Evolutionary conservation across 2,113 vertebrate genomes (phyloP), one percentile per base, ranked within the genome.

Genomic region (Lethenteron reissneri): DNA sequence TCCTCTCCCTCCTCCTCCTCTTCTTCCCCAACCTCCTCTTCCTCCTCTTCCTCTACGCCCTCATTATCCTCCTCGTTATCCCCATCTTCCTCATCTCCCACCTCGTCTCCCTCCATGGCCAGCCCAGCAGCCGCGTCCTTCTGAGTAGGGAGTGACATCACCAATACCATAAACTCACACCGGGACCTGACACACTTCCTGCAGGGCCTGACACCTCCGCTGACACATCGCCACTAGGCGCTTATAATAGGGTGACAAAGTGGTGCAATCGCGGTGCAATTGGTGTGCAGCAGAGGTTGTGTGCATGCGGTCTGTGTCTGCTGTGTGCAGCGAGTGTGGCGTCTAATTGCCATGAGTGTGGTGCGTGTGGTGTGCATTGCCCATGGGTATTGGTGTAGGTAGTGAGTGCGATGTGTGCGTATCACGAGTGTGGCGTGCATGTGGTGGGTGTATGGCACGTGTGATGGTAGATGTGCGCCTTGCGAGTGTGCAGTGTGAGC

Each of bases 31-130:
- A 17, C 64, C n/a, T 17, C 9, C 64, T 68, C 64, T 17, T 25
- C n/a, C 64, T 25, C 64, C 64, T 68, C 64, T 68, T 68, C 64
- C 25, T 68, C 64, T 17, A 17, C 64, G n/a, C 17, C 60, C 4
- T 68, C 64, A 68, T 17, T 68, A 17, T 68, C 64, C 25, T 68
- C 64, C 10, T 68, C 64, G 25, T 68, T 25, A 68, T 64, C 60
- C 14, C 17, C 60, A 64, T 64, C 60, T 64, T 64, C 60, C 60
- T 64, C 60, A 19, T 64, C 60, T 15, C 25, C 64, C n/a, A 17
- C 64, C 25, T 68, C 64, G 9, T 68, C 64, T 9, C 25, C 64
- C 25, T 68, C 64, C 25, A 41, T 41, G 41, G 41, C 41, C 41
- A 41, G 41, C 5, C 41, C 41, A 41, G 41, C 41, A 41, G 41